phyloP scores from a whole-genome alignment of 2,888 invertebrate species.

The Ceriagrion tenellum region DNA sequence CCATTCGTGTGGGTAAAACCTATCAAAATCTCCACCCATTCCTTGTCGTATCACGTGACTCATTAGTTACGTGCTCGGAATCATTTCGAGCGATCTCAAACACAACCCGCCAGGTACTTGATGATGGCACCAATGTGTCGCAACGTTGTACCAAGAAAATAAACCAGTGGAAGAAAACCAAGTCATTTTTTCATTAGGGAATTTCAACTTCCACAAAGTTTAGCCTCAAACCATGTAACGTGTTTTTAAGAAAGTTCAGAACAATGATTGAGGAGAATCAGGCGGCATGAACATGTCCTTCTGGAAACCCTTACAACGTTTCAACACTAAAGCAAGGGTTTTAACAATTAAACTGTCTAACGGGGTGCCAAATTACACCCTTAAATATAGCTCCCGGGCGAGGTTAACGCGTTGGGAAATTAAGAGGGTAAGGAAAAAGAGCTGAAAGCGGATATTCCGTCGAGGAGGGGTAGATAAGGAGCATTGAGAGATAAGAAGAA shows the following conservation, averaged over 20 bases:
- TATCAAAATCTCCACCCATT: too few relatives aligned
- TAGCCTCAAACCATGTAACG: too few relatives aligned
- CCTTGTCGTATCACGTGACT: too few relatives aligned
- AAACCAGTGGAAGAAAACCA: too few relatives aligned
- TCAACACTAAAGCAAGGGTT: not conserved
- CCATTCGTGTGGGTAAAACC: too few relatives aligned
- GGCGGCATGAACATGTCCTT: not conserved
- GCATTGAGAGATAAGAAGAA: not conserved
- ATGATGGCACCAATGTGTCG: too few relatives aligned
- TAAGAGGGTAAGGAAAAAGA: not conserved
- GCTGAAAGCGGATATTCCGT: not conserved
- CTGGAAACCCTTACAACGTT: not conserved
- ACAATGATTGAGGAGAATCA: not conserved
- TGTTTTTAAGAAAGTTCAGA: not conserved
- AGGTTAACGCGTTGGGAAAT: not conserved
- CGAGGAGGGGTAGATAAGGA: not conserved
- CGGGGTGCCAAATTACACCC: conserved; percentile 9
- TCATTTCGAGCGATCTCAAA: too few relatives aligned
- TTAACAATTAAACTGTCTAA: not conserved
- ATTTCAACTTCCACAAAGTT: too few relatives aligned
- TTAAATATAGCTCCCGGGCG: not conserved
- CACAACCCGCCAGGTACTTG: too few relatives aligned
- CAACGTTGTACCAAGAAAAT: too few relatives aligned
- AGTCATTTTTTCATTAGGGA: too few relatives aligned
- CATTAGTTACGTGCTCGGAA: too few relatives aligned